These are phyloP conservation scores for Lynx canadensis DNA, from an alignment of 2,113 vertebrate species.

Conservation along the genomic window DNA sequence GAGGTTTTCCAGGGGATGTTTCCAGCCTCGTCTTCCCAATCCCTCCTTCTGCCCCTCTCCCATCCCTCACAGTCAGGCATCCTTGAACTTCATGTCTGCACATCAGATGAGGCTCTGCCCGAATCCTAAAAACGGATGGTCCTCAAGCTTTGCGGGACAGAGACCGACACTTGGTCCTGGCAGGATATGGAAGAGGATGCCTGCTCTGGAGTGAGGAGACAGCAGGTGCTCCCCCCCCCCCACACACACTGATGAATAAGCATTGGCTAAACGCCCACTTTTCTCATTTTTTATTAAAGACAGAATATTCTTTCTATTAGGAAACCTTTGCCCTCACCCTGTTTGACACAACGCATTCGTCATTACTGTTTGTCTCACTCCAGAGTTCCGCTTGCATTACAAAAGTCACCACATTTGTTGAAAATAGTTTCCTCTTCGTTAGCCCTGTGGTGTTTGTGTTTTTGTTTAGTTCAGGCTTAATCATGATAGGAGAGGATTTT, in stretches of 20 bases:
- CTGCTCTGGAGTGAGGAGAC: not conserved
- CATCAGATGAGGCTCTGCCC: not conserved
- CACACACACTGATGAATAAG: not conserved
- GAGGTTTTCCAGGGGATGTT: not conserved
- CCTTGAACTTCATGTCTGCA: not conserved
- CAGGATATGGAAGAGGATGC: not conserved
- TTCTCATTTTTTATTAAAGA: not conserved
- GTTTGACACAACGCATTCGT: not conserved
- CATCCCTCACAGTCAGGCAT: not conserved
- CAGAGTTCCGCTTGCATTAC: not conserved
- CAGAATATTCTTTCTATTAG: not conserved
- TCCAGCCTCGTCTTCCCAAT: not conserved
- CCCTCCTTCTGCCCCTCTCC: not conserved
- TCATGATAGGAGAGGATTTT: constrained; percentile 16
- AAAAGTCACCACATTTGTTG: not conserved
- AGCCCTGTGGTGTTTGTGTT: not conserved
- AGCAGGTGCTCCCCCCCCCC: not conserved
- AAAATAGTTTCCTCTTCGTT: not conserved
- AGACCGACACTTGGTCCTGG: fast-evolving
- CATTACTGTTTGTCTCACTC: not conserved
- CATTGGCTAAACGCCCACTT: not conserved
- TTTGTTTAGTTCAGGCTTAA: constrained; percentile 10
- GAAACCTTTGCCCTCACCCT: not conserved
- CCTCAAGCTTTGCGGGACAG: too few species aligned
- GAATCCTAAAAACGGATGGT: not conserved